These are phyloP conservation scores for Crocuta crocuta DNA, from an alignment of 2,113 vertebrate species.

Conservation along the genomic window DNA sequence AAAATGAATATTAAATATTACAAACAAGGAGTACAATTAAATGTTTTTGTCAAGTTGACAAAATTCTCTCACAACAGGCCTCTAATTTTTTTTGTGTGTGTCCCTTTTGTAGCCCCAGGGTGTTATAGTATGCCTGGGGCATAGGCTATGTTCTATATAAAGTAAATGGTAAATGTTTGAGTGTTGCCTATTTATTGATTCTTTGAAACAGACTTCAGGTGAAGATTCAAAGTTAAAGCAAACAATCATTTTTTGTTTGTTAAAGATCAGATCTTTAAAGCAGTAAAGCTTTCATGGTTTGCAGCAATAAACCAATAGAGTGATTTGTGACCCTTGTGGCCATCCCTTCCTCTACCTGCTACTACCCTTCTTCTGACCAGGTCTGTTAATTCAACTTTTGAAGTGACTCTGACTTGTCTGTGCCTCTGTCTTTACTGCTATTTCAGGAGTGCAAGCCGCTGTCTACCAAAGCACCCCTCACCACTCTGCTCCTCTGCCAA, in stretches of 20 bases:
- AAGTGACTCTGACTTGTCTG: neutral
- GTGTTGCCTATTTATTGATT: neutral
- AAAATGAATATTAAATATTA: neutral
- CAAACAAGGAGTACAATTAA: neutral
- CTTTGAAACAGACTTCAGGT: neutral
- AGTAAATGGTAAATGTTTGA: neutral
- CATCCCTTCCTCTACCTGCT: neutral
- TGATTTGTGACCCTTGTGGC: neutral
- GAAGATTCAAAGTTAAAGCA: constrained; percentile 14
- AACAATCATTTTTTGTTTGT: neutral
- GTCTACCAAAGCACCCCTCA: neutral
- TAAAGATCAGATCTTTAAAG: neutral
- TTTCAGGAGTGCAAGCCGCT: neutral
- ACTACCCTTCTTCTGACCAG: neutral
- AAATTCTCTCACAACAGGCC: neutral
- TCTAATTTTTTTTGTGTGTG: neutral
- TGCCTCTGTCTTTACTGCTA: neutral
- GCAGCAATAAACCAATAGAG: neutral
- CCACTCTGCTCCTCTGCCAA: neutral
- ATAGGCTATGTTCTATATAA: neutral
- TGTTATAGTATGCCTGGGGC: neutral
- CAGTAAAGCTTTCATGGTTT: neutral
- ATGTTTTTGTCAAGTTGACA: neutral
- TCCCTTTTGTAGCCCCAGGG: neutral
- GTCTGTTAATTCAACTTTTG: neutral